Conservation (phyloP, 2,113 vertebrate species). For the Vulpes vulpes region DNA sequence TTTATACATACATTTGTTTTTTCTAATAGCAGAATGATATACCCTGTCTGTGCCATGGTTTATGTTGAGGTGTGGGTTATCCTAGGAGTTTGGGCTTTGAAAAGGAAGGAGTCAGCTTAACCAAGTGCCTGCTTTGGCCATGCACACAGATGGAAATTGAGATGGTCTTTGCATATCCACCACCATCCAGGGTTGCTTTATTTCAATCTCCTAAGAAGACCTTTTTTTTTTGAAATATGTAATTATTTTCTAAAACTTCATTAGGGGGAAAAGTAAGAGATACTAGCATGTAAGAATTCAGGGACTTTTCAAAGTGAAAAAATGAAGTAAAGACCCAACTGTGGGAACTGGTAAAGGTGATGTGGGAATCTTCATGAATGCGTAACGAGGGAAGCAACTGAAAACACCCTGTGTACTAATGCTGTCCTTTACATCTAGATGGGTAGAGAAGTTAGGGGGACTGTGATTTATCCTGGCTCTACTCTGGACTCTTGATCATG, state of each 20-base stretch:
- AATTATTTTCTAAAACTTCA: not conserved
- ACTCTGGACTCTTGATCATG: not conserved
- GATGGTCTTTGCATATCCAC: not conserved
- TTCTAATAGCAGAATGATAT: not conserved
- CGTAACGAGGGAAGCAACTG: constrained; percentile 94
- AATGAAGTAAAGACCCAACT: not conserved
- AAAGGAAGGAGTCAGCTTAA: not conserved
- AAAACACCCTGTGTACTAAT: constrained; percentile 91
- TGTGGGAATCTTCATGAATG: constrained; percentile 94
- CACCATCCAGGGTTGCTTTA: not conserved
- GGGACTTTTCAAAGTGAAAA: not conserved
- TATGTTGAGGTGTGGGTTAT: not conserved
- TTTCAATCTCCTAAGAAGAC: not conserved
- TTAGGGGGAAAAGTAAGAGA: not conserved
- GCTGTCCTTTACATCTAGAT: constrained; percentile 93
- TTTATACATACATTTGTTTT: not conserved
- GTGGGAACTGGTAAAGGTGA: rapidly evolving
- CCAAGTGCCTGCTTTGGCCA: not conserved
- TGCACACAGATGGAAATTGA: not conserved
- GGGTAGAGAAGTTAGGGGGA: constrained; percentile 35
- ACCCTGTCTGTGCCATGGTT: not conserved
- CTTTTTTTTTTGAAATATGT: not conserved
- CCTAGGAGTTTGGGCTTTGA: not conserved
- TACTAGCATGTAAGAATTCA: not conserved
- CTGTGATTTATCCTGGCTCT: not conserved